Base-by-base conservation (phyloP, 2,888 invertebrate genomes). In the Dendrolimus houi region DNA sequence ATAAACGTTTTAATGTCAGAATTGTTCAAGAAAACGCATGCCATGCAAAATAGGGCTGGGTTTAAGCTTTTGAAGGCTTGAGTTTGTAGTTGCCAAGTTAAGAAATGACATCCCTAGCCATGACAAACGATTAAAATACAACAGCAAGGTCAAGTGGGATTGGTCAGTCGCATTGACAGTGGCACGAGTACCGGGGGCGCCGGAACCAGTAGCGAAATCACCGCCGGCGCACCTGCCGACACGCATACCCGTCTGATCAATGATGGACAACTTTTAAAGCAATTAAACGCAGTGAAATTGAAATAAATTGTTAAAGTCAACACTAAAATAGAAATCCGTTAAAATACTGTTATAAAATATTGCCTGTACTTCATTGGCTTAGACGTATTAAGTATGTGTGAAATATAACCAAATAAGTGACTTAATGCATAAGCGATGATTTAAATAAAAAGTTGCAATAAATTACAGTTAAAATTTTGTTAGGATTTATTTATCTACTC, bases 231-330 rank as follows among this genome's bases (percentile, higher is more conserved):
- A 74, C 72, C 74, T 75, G 74, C 47, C 64, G 66, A 59, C 66
- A 67, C 64, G 67, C 65, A 70, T 69, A 73, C 65, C 60, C 54
- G 64, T 58, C 62, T 64, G 58, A 68, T 66, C 64, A 62, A 65
- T 68, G 61, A 65, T 68, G 64, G 67, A 63, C 56, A 62, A 66
- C 57, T 73, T 70, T 29, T 69, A 68, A 70, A 62, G 59, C 67
- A 67, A 69, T 71, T 69, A 70, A 66, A 63, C 64, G 56, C 58
- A 62, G 69, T 70, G 70, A 73, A 77, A 78, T 73, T 71, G 64
- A 69, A 66, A 66, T 68, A 65, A 59, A 59, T 57, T 13, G 60
- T 63, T 62, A 62, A 61, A 62, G 56, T 6, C 29, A 55, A 56
- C 60, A 58, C 52, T 54, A 60, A 61, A 60, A 59, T 60, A 65